A percentile compares a stretch with the other conserved stretches of the same genome.
phyloP scores from a whole-genome alignment of 2,797 vertebrate genomes.

The Sitta carolinensis region DNA sequence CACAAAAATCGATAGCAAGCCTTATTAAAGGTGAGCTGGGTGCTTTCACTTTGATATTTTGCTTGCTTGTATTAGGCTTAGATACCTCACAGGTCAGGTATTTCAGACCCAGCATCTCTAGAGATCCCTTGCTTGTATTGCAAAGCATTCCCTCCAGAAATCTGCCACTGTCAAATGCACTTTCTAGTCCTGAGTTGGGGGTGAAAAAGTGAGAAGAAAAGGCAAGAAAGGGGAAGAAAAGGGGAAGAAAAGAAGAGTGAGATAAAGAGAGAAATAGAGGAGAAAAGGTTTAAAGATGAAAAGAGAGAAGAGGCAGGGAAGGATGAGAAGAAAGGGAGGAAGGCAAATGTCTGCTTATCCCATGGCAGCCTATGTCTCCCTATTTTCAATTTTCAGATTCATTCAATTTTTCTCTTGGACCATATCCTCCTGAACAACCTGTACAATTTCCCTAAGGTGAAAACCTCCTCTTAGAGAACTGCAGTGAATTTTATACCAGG shows the following conservation, averaged over 20 bases:
- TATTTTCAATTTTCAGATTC: constrained; percentile 10
- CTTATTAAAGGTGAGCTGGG: constrained; percentile 62
- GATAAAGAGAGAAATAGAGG: not conserved
- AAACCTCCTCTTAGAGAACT: constrained; percentile 34
- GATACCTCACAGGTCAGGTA: constrained; percentile 18
- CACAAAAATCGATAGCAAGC: constrained; percentile 29
- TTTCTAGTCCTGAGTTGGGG: not conserved
- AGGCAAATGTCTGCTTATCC: not conserved
- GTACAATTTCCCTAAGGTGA: constrained; percentile 35
- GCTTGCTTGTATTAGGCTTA: constrained; percentile 22
- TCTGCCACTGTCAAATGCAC: constrained; percentile 14
- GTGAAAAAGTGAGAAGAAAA: not conserved
- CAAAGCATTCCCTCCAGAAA: constrained; percentile 25
- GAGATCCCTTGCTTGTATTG: constrained; percentile 3
- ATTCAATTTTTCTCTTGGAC: constrained; percentile 4
- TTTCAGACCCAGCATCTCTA: constrained; percentile 26
- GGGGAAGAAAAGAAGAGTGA: not conserved
- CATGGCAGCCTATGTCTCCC: not conserved
- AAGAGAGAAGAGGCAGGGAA: not conserved
- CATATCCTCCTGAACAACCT: not conserved
- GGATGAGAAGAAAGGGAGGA: not conserved
- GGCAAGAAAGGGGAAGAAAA: not conserved
- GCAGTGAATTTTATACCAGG: constrained; percentile 55
- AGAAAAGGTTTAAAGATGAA: not conserved
- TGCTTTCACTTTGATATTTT: constrained; percentile 25